Evolutionary conservation across 1,140 invertebrate species (phyloP).

Genomic region (Oncopeltus fasciatus): DNA sequence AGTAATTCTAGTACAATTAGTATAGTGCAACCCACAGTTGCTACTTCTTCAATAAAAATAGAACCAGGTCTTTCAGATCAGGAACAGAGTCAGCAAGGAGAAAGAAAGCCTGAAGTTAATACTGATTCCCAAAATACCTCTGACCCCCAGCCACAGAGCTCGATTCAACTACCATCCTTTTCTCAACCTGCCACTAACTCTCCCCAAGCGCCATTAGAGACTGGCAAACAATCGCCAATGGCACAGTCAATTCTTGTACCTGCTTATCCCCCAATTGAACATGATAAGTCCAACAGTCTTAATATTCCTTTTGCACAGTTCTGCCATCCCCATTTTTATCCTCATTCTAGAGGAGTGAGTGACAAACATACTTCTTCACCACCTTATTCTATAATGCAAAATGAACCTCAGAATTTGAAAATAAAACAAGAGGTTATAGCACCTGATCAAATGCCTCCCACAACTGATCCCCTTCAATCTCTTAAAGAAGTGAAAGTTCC

Average conservation of each 20-base stretch:
- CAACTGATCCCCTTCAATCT: slow-evolving; percentile 55
- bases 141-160: slow-evolving; percentile 6
- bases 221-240: slow-evolving; percentile 14
- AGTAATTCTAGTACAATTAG: not conserved
- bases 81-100: not conserved
- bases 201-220: not conserved
- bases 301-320: slow-evolving; percentile 23
- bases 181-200: not conserved
- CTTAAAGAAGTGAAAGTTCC: slow-evolving; percentile 68
- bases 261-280: slow-evolving; percentile 17
- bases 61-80: slow-evolving; percentile 13
- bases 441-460: slow-evolving; percentile 36
- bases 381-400: slow-evolving; percentile 23
- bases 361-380: slow-evolving; percentile 23
- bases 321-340: slow-evolving; percentile 26
- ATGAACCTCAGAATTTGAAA: slow-evolving; percentile 60
- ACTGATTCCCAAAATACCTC: not conserved
- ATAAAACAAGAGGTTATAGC: slow-evolving; percentile 55
- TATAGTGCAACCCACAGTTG: too few relatives aligned
- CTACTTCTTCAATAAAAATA: slow-evolving; percentile 12
- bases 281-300: slow-evolving; percentile 21
- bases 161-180: slow-evolving; percentile 20
- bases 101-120: not conserved
- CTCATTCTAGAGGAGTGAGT: slow-evolving; percentile 21
- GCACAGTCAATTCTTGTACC: slow-evolving; percentile 19